phyloP scores from a whole-genome alignment of 2,113 vertebrate species.

The Engystomops pustulosus region DNA sequence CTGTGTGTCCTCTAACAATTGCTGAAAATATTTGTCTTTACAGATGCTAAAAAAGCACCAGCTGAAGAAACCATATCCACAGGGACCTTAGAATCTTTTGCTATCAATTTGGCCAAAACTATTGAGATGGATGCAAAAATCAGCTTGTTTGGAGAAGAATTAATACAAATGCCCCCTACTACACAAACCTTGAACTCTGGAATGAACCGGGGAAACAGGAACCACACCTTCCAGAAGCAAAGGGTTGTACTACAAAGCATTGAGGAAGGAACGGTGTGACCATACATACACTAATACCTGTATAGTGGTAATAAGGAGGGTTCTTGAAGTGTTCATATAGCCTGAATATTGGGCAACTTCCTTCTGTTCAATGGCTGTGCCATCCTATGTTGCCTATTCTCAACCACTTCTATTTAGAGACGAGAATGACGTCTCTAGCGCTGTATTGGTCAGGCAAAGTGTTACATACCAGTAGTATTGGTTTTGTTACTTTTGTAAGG shows the following conservation, averaged over 20 bases:
- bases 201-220: conserved; percentile 73
- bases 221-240: conserved; percentile 75
- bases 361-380: background rate
- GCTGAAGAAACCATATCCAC: conserved; percentile 67
- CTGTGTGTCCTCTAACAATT: no score
- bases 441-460: background rate
- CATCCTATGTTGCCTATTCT: background rate
- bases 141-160: conserved; percentile 87
- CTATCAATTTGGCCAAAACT: conserved; percentile 87
- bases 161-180: conserved; percentile 71
- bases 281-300: conserved; percentile 61
- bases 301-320: background rate
- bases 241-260: conserved; percentile 92
- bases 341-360: background rate
- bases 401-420: background rate
- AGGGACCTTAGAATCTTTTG: conserved; percentile 88
- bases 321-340: background rate
- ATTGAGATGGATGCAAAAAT: conserved; percentile 94
- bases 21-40: background rate
- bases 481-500: background rate
- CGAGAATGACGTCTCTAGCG: background rate
- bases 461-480: conserved; percentile 6
- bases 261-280: conserved; percentile 86
- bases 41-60: conserved; percentile 73
- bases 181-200: conserved; percentile 63